phyloP scores from a whole-genome alignment of 2,888 invertebrate species.

The Taphrorychus bicolor region DNA sequence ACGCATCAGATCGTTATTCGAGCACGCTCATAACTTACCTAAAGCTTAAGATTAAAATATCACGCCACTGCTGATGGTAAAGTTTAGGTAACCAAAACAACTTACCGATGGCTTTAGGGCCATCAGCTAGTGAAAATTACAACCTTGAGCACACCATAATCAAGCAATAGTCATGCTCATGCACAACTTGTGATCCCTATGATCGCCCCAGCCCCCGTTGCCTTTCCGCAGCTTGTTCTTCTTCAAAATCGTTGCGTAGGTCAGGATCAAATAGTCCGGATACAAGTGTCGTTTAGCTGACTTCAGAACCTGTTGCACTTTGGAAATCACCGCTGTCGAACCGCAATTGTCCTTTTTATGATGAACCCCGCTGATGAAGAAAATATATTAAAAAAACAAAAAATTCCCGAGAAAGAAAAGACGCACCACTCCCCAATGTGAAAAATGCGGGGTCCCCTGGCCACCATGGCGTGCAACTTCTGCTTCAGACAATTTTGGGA shows the following conservation, averaged over 20 bases:
- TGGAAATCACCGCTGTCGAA: slow-evolving; percentile 82
- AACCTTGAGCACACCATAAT: neutral
- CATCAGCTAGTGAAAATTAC: neutral
- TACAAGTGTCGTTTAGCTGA: slow-evolving; percentile 75
- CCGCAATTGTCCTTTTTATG: slow-evolving; percentile 93
- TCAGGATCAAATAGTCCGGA: slow-evolving; percentile 72
- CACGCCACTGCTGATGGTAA: neutral
- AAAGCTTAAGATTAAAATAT: slow-evolving; percentile 2
- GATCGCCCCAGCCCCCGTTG: slow-evolving; percentile 98
- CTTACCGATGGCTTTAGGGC: neutral
- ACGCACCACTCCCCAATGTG: slow-evolving; percentile 97
- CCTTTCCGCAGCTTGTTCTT: slow-evolving; percentile 82
- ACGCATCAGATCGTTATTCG: too few relatives aligned
- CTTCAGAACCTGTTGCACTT: slow-evolving; percentile 80
- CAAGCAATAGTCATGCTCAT: slow-evolving; percentile 68
- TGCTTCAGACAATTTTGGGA: slow-evolving; percentile 81
- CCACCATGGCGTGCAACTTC: slow-evolving; percentile 86
- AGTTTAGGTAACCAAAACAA: neutral
- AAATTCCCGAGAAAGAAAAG: neutral
- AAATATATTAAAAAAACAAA: slow-evolving; percentile 43
- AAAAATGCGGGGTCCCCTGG: slow-evolving; percentile 93
- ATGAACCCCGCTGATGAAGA: slow-evolving; percentile 94
- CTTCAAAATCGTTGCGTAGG: slow-evolving; percentile 71
- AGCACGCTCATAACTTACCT: neutral
- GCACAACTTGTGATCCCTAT: slow-evolving; percentile 84